phyloP scores from a whole-genome alignment of 1,140 invertebrate species.

The Rhopalosiphum padi region DNA sequence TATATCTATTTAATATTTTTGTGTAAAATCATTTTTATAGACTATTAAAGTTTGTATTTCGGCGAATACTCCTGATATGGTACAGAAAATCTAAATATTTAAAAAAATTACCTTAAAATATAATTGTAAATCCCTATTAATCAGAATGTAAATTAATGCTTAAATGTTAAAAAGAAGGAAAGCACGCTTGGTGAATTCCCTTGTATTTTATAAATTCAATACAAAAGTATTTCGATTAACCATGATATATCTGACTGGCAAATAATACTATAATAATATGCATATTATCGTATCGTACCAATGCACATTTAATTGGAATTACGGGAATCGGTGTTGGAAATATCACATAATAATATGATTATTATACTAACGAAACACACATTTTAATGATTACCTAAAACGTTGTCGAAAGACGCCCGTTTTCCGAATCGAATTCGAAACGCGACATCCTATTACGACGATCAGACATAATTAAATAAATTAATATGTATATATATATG shows the following conservation, averaged over 20 bases:
- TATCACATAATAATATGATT: neutral
- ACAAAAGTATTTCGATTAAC: neutral
- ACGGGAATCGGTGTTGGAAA: neutral
- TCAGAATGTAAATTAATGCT: neutral
- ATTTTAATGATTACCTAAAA: neutral
- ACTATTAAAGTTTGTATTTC: no score
- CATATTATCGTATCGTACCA: neutral
- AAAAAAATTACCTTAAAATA: no score
- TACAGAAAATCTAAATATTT: neutral
- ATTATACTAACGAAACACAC: neutral
- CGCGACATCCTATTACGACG: neutral
- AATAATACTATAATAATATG: neutral
- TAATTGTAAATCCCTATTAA: neutral
- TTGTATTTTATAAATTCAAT: neutral
- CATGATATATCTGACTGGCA: no score
- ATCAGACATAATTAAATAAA: neutral
- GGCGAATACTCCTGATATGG: no score
- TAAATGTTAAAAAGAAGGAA: neutral
- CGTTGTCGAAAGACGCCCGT: neutral
- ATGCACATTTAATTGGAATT: neutral
- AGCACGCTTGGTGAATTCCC: neutral
- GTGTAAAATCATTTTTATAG: no score
- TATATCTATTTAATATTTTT: no score
- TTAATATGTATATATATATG: neutral
- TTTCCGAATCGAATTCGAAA: neutral